A percentile compares a stretch with the other conserved stretches of the same genome.
These are phyloP conservation scores for Ianthella basta DNA, from an alignment of 37 sponge, comb jelly and placozoan genomes.

Conservation along the genomic window DNA sequence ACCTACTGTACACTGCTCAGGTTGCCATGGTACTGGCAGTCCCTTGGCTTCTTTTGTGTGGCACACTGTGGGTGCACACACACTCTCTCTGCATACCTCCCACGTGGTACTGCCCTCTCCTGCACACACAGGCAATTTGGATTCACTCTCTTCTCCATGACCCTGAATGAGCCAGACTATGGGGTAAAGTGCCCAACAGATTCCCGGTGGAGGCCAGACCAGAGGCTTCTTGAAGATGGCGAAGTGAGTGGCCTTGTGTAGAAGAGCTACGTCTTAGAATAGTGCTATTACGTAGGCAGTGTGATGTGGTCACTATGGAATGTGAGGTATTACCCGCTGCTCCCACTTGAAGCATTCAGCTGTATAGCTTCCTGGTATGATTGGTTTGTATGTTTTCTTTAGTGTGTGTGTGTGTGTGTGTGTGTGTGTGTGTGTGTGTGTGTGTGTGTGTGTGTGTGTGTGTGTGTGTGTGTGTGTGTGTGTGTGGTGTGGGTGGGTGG, in stretches of 20 bases:
- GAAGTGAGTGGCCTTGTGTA: slow-evolving; percentile 40
- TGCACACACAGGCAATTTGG: slow-evolving; percentile 86
- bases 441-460: slow-evolving; percentile 16
- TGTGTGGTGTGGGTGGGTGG: neutral
- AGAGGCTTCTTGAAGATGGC: slow-evolving; percentile 86
- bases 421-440: neutral
- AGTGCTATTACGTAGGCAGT: too few species aligned
- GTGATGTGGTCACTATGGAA: neutral
- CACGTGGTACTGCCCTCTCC: too few species aligned
- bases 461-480: slow-evolving; percentile 16
- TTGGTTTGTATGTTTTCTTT: too few species aligned
- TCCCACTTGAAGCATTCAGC: too few species aligned
- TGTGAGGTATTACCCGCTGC: too few species aligned
- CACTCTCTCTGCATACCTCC: neutral
- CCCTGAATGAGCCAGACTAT: slow-evolving; percentile 77
- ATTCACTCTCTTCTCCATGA: slow-evolving; percentile 87
- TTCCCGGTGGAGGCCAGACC: slow-evolving; percentile 84
- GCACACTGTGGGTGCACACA: neutral
- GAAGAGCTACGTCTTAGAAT: too few species aligned
- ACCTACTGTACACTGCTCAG: too few species aligned
- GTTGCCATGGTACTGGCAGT: too few species aligned
- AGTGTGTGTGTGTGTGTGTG: too few species aligned
- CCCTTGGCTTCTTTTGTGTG: neutral
- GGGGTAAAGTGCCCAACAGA: slow-evolving; percentile 83
- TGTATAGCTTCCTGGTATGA: too few species aligned